A percentile compares a stretch with the other conserved stretches of the same genome.
These are phyloP conservation scores for Elephantulus edwardii DNA, from an alignment of 2,113 vertebrate species.

Conservation along the genomic window DNA sequence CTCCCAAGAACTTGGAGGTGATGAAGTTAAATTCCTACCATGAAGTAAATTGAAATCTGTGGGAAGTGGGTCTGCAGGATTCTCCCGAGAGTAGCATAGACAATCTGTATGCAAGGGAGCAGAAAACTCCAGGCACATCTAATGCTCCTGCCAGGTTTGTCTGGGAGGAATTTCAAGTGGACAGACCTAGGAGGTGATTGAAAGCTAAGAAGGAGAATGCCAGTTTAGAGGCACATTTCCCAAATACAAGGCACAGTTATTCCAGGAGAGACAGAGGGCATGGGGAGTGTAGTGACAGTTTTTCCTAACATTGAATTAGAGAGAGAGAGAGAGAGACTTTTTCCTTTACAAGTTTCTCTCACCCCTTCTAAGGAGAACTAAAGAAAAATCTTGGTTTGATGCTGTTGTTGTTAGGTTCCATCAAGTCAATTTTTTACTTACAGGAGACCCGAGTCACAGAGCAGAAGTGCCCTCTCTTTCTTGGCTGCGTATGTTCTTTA, in stretches of 20 bases:
- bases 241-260: too few species aligned
- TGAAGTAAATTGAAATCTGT: not conserved
- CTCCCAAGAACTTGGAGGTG: not conserved
- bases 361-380: not conserved
- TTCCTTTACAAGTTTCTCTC: not conserved
- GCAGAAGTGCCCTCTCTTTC: not conserved
- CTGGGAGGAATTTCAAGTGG: not conserved
- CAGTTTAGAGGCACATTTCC: not conserved
- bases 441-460: not conserved
- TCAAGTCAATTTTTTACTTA: not conserved
- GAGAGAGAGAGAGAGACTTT: fast-evolving
- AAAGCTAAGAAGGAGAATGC: not conserved
- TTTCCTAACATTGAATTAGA: not conserved
- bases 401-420: not conserved
- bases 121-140: not conserved
- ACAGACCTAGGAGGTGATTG: not conserved
- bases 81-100: not conserved
- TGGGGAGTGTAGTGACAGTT: not conserved
- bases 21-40: not conserved
- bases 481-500: not conserved
- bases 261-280: not conserved
- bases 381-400: not conserved
- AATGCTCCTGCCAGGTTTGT: too few species aligned
- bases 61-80: fast-evolving
- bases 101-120: fast-evolving